A percentile compares a stretch with the other conserved stretches of the same genome.
Conservation (phyloP, 2,888 invertebrate species). For the Drosophila flavopinicola region DNA sequence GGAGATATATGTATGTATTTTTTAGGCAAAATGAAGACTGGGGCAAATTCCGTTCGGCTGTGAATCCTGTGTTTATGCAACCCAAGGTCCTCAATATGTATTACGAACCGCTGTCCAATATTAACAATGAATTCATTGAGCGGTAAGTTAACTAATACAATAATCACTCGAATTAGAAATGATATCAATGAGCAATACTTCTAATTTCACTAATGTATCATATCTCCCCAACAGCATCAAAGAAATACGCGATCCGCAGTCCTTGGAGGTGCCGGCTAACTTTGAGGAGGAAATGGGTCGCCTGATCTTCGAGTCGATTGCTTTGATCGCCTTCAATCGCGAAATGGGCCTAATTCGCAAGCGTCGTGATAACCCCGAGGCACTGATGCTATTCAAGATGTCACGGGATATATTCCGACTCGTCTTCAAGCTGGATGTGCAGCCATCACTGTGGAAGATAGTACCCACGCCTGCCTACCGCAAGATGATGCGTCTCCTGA, state of each 20-base stretch:
- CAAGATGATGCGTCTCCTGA: constrained; percentile 61
- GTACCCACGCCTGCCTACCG: constrained; percentile 77
- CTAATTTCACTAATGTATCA: neutral
- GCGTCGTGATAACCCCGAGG: constrained; percentile 64
- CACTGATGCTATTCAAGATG: constrained; percentile 53
- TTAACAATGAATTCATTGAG: constrained; percentile 83
- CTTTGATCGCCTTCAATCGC: constrained; percentile 83
- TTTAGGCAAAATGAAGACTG: constrained; percentile 87
- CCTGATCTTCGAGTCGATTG: constrained; percentile 86
- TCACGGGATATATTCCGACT: constrained; percentile 48
- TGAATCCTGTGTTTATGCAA: constrained; percentile 88
- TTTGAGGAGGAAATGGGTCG: constrained; percentile 85
- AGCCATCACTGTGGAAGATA: constrained; percentile 80
- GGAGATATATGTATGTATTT: too few relatives aligned
- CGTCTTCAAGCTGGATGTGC: constrained; percentile 71
- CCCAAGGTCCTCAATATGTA: constrained; percentile 86
- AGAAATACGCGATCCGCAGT: constrained; percentile 54
- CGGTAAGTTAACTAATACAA: constrained; percentile 37
- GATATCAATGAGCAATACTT: neutral
- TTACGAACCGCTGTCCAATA: constrained; percentile 82
- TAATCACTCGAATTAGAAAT: neutral
- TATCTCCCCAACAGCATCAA: constrained; percentile 72
- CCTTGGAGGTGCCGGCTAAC: constrained; percentile 83
- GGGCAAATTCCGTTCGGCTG: constrained; percentile 83
- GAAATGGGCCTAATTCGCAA: constrained; percentile 73